Percentiles rank a stretch among this genome's conserved stretches.
phyloP scores from a whole-genome alignment of 2,888 invertebrate genomes.

The Argyra leucocephala region DNA sequence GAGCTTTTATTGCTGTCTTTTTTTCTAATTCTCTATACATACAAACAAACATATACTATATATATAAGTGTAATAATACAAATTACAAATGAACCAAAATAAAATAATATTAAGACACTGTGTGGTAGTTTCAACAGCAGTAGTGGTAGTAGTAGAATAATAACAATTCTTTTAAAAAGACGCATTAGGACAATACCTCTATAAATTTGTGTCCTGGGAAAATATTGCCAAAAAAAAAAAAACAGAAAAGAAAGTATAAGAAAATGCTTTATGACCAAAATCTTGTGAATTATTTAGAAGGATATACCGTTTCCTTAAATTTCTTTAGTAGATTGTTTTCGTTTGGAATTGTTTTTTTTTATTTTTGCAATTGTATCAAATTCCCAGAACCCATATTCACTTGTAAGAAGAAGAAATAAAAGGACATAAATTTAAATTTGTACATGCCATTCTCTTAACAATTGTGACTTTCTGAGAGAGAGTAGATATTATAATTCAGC shows the following conservation, averaged over 20 bases:
- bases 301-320: neutral
- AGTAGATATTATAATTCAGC: neutral
- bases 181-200: neutral
- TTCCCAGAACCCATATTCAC: too few species aligned
- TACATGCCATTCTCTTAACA: too few species aligned
- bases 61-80: neutral
- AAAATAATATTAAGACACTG: neutral
- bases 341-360: too few species aligned
- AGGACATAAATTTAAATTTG: neutral
- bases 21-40: too few species aligned
- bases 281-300: neutral
- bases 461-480: too few species aligned
- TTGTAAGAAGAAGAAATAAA: neutral
- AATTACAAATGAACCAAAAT: neutral
- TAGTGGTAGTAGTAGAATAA: too few species aligned
- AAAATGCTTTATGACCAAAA: conserved; percentile 1
- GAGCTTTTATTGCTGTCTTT: too few species aligned
- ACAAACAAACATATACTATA: neutral
- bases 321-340: too few species aligned
- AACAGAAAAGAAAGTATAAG: neutral
- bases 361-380: too few species aligned
- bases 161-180: neutral
- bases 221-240: neutral
- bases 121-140: too few species aligned
- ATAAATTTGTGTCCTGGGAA: conserved; percentile 3